phyloP scores from a whole-genome alignment of 2,888 invertebrate genomes.

The Dorcus parallelipipedus region DNA sequence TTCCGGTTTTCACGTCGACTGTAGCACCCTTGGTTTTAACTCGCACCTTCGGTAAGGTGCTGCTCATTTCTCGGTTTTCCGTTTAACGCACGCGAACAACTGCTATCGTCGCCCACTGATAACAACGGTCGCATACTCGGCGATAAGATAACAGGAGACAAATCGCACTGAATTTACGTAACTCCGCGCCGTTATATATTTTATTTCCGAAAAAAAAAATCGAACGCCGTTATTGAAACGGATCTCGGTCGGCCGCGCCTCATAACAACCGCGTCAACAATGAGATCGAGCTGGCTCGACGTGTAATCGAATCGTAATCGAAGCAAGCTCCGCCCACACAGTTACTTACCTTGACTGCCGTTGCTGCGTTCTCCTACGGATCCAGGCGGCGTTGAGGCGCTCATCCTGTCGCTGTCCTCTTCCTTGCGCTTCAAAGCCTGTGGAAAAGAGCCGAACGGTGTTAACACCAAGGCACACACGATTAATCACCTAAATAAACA shows the following conservation, averaged over 20 bases:
- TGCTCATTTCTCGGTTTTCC: conserved; percentile 28
- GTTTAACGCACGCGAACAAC: no score
- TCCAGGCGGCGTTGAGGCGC: conserved; percentile 50
- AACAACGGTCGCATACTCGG: background rate
- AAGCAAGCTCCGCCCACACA: background rate
- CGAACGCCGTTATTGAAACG: no score
- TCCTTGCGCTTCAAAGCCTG: conserved; percentile 52
- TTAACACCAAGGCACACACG: background rate
- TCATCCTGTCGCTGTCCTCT: conserved; percentile 47
- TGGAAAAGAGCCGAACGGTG: conserved; percentile 18
- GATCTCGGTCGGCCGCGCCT: no score
- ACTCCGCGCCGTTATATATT: background rate
- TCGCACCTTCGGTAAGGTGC: conserved; percentile 43
- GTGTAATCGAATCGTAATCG: background rate
- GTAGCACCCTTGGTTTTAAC: conserved; percentile 40
- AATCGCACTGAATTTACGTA: no score
- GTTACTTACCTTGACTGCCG: conserved; percentile 50
- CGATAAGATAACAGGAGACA: no score
- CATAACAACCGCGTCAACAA: no score
- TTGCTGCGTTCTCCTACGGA: conserved; percentile 46
- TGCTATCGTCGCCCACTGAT: background rate
- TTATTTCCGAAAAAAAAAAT: background rate
- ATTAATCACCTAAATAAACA: background rate
- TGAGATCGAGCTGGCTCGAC: no score
- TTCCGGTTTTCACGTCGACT: conserved; percentile 30